phyloP scores from a whole-genome alignment of 2,113 vertebrate species.

The Diglossa brunneiventris region DNA sequence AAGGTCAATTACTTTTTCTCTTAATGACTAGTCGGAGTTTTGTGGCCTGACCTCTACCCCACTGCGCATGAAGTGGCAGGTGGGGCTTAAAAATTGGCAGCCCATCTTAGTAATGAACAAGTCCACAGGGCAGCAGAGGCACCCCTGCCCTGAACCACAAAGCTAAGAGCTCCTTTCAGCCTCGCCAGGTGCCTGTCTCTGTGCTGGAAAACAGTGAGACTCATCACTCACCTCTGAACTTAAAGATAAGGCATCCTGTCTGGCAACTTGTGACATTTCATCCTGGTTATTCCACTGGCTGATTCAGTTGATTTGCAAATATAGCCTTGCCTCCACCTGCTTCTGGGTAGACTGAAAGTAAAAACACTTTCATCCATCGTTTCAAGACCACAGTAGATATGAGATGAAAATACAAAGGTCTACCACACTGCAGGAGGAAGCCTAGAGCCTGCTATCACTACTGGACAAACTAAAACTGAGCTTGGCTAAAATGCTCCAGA shows the following conservation, averaged over 20 bases:
- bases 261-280: not conserved
- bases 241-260: not conserved
- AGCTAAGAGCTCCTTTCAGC: not conserved
- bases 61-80: not conserved
- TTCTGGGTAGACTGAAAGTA: not conserved
- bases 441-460: not conserved
- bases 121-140: not conserved
- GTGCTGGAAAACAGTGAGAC: not conserved
- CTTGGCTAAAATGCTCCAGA: not conserved
- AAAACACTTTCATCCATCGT: not conserved
- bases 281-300: not conserved
- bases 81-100: not conserved
- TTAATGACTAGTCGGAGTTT: constrained; percentile 57
- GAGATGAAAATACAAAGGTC: not conserved
- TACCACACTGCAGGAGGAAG: not conserved
- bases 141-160: not conserved
- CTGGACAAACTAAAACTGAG: not conserved
- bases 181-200: not conserved
- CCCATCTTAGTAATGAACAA: not conserved
- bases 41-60: constrained; percentile 62
- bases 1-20: constrained; percentile 58
- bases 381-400: not conserved
- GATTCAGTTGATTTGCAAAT: not conserved
- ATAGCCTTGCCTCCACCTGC: not conserved
- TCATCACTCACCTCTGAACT: not conserved